These are phyloP conservation scores for Melieria crassipennis DNA, from an alignment of 2,888 invertebrate genomes.

Conservation along the genomic window DNA sequence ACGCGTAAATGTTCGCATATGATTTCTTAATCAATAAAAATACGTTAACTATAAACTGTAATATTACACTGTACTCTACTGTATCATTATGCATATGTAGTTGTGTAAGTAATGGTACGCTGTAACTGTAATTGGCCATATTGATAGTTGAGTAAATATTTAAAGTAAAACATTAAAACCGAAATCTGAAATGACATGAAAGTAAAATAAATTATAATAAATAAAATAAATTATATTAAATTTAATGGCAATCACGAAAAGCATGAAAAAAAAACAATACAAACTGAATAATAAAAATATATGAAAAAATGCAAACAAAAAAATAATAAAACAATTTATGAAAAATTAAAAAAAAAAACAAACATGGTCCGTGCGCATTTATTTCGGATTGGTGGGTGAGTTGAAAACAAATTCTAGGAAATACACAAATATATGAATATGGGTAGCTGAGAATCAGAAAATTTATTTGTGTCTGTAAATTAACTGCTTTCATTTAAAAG, in stretches of 20 bases:
- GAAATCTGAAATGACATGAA: slow-evolving; percentile 36
- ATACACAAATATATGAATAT: no score
- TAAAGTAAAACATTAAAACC: slow-evolving; percentile 30
- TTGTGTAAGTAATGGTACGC: slow-evolving; percentile 7
- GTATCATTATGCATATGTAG: background rate
- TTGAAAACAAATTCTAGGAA: no score
- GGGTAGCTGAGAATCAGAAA: no score
- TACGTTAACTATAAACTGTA: slow-evolving; percentile 20
- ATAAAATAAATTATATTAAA: slow-evolving; percentile 45
- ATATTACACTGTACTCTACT: slow-evolving; percentile 19
- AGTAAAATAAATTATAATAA: slow-evolving; percentile 28
- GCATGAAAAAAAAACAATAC: slow-evolving; percentile 44
- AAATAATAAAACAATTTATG: slow-evolving; percentile 44
- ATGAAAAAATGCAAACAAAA: slow-evolving; percentile 35
- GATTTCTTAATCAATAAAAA: no score
- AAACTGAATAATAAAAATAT: slow-evolving; percentile 37
- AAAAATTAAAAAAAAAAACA: slow-evolving; percentile 41
- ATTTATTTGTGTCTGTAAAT: no score
- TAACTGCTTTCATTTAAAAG: no score
- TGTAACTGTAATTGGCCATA: slow-evolving; percentile 57
- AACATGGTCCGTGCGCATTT: background rate
- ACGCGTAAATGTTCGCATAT: slow-evolving; percentile 4
- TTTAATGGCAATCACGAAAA: slow-evolving; percentile 57
- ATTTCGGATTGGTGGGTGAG: background rate
- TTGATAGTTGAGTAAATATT: slow-evolving; percentile 53